Base-by-base conservation (phyloP, 2,113 vertebrate genomes). In the Hemibagrus wyckioides region DNA sequence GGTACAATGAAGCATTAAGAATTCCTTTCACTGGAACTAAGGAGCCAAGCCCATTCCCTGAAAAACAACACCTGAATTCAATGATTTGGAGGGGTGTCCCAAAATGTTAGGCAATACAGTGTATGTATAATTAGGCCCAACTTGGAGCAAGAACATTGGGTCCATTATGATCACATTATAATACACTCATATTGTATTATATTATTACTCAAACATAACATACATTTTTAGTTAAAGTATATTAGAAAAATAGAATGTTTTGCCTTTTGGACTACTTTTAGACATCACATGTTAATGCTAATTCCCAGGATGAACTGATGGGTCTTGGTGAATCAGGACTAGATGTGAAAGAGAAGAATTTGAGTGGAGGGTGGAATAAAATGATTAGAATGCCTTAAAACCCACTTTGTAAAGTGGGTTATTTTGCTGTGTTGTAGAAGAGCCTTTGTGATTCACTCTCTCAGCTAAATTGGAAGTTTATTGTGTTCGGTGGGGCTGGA, bases 401-500 rank as follows among this genome's bases (percentile, higher is more conserved):
- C 59, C 25, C 28, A 61, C 76, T 17, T 36, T 63, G 50, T 80
- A 75, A 89, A 82, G 85, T 19, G 25, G 76, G 87, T 84, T 86
- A 81, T 61, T 52, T 52, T 15, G 21, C 80, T 76, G 65, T 54
- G 56, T 10, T 67, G 67, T 14, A 87, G 41, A 57, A 28, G 79
- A 67, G 59, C 59, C 63, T 65, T 85, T 28, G 56, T 41, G 84
- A 88, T 85, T 15, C 76, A 61, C 52, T 79, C 52, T 69, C n/a
- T 36, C 82, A 71, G 39, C 85, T 84, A 87, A 90, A 89, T 83
- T 73, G 67, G 30, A 44, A 71, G 83, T 76, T 85, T 89, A 85
- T 87, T 86, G 82, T 48, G 50, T 48, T 54, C 67, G 77, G 76
- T 63, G 59, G 17, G 67, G 39, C 59, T 85, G 69, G 67, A 87